These are phyloP conservation scores for Agrotis clavis DNA, from an alignment of 2,888 invertebrate genomes.

Conservation along the genomic window DNA sequence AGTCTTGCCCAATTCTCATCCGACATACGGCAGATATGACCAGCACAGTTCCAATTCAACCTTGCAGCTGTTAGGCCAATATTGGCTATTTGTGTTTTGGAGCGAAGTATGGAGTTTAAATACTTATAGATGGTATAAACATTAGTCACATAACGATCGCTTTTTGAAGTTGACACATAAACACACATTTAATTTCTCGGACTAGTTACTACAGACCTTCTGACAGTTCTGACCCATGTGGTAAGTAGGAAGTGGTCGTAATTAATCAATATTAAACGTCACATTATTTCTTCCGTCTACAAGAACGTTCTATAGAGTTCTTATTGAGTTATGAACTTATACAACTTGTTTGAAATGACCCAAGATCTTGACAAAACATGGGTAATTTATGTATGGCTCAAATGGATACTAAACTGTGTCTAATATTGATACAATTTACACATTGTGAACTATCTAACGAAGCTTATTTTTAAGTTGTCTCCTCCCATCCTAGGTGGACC, in stretches of 20 bases:
- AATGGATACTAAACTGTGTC: background rate
- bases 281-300: constrained; percentile 31
- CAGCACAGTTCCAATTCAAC: no score
- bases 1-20: no score
- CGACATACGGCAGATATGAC: no score
- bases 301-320: background rate
- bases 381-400: background rate
- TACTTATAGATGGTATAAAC: background rate
- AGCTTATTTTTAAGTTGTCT: no score
- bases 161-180: background rate
- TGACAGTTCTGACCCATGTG: constrained; percentile 25
- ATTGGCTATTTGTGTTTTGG: no score
- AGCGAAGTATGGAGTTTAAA: no score
- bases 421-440: background rate
- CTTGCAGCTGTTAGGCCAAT: no score
- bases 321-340: background rate
- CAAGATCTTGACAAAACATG: background rate
- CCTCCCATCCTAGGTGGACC: no score
- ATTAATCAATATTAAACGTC: constrained; percentile 40
- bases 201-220: constrained; percentile 24
- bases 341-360: background rate
- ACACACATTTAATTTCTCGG: constrained; percentile 10
- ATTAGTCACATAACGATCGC: background rate
- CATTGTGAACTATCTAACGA: no score
- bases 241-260: constrained; percentile 41